Percentiles rank a stretch among this genome's conserved stretches.
Conservation (phyloP, 2,888 invertebrate species). For the Clanis bilineata region DNA sequence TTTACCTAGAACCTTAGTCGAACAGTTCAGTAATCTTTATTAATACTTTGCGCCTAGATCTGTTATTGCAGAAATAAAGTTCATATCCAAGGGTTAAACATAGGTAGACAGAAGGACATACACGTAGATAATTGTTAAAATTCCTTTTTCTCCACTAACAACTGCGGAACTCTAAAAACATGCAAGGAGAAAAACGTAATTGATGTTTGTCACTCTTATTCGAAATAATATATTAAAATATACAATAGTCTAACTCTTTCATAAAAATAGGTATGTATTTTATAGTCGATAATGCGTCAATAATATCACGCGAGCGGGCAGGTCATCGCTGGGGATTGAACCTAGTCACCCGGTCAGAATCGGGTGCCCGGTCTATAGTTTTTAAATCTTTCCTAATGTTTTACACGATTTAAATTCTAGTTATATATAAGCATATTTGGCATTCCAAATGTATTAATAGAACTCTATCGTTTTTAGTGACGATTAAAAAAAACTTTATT, state of each 20-base stretch:
- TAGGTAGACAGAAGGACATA: too few species aligned
- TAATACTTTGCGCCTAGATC: not conserved
- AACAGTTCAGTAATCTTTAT: too few species aligned
- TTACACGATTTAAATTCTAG: not conserved
- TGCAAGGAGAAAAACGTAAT: not conserved
- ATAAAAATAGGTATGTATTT: not conserved
- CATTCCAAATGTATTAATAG: not conserved
- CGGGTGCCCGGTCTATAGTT: constrained; percentile 23
- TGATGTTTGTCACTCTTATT: not conserved
- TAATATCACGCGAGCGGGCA: constrained; percentile 7
- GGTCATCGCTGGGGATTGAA: constrained; percentile 10
- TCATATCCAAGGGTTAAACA: too few species aligned
- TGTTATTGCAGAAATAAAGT: too few species aligned
- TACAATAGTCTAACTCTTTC: not conserved
- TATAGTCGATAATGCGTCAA: not conserved
- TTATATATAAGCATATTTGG: not conserved
- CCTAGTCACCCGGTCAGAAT: constrained; percentile 25
- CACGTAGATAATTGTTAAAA: too few species aligned
- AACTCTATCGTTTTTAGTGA: not conserved
- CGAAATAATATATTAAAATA: constrained; percentile 2
- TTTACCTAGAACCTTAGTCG: too few species aligned
- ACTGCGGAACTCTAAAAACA: not conserved
- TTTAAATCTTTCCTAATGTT: constrained; percentile 17
- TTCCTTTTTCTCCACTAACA: not conserved
- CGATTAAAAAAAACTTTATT: too few species aligned